Base-by-base conservation (phyloP, 2,113 vertebrate genomes). In the Sylvia atricapilla region DNA sequence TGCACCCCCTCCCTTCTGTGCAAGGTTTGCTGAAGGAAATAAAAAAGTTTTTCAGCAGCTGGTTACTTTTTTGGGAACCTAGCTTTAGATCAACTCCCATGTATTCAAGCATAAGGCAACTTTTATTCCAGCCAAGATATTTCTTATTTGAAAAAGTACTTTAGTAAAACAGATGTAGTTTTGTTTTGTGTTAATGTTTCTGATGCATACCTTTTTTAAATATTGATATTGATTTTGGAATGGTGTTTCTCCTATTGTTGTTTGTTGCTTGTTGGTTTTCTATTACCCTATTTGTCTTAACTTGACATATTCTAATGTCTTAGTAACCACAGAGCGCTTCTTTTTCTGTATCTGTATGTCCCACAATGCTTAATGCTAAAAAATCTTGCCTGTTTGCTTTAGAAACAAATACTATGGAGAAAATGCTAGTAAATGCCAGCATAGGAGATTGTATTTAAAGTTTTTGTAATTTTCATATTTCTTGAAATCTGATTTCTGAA, bases 311-410 rank as follows among this genome's bases (percentile, higher is more conserved):
- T 69, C 70, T 35, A 59, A 43, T 77, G 11, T 53, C 24, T 37
- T 62, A 17, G 20, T 60, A 82, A 46, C 8, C n/a, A 19, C 0
- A 27, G 49, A 14, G 8, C 2, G 0, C 12, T 63, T 2, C 9
- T 77, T 74, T 73, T 81, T 70, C 22, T 83, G 19, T 50, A 39
- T 73, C 23, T 92, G 5, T 25, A 60, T 58, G 24, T 83, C 28
- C 66, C 12, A 7, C 7, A 80, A 49, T 78, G 9, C 39, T 53
- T 19, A 49, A 0, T 69, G 37, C 21, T 76, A 73, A 68, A 68
- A 90, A 79, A 20, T 41, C 31, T 82, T n/a, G 25, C 19, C 47
- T 72, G 3, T 70, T 91, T 91, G 20, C 31, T 39, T 75, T 62
- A n/a, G 27, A 76, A 79, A 37, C 5, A 93, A 77, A 35, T 73